Base-by-base conservation (phyloP, 1,140 invertebrate genomes). In the Liolophura sinensis region DNA sequence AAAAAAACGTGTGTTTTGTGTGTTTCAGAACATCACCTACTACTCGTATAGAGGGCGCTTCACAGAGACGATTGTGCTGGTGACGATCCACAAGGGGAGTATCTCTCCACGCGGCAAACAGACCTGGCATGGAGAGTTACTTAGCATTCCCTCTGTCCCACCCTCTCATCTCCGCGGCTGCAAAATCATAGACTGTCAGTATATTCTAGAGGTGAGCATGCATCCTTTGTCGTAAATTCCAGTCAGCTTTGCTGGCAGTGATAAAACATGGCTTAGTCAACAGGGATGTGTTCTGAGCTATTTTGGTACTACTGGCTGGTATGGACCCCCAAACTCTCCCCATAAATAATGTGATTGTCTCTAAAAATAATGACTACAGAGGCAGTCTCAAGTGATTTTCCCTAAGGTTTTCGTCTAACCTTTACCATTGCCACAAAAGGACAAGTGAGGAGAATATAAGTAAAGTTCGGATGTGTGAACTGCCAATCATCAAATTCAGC, bases 131-230 rank as follows among this genome's bases (percentile, higher is more conserved):
- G 73, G 73, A 62, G 78, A 80, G 55, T 62, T 79, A 51, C 71
- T 80, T 1, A 80, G 78, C 67, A 76, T 80, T 31, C 78, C 78
- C 14, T 78, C 77, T 60, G 74, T 76, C 16, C 75, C 78, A 16
- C 75, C 77, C 22, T 80, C 77, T 12, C 78, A 80, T 62, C 73
- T 80, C 20, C 60, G 74, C 25, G 77, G 78, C 14, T 80, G 78
- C 68, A 80, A 78, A 71, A 80, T 80, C 47, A 80, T 80, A 52
- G 78, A 80, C 65, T 72, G 78, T n/a, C 78, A 80, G 65, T 80
- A 80, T 67, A 74, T 74, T 65, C 73, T 80, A 64, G 78, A 80
- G 72, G 78, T 80, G 69, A 72, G 60, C 31, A 61, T 14, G 48
- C 16, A 54, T 15, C 12, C 31, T 5, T 40, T 5, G 31, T 5